Percentiles rank a stretch among this genome's conserved stretches.
Evolutionary conservation across 2,113 vertebrate genomes (phyloP).

Genomic region (Rostratula benghalensis): DNA sequence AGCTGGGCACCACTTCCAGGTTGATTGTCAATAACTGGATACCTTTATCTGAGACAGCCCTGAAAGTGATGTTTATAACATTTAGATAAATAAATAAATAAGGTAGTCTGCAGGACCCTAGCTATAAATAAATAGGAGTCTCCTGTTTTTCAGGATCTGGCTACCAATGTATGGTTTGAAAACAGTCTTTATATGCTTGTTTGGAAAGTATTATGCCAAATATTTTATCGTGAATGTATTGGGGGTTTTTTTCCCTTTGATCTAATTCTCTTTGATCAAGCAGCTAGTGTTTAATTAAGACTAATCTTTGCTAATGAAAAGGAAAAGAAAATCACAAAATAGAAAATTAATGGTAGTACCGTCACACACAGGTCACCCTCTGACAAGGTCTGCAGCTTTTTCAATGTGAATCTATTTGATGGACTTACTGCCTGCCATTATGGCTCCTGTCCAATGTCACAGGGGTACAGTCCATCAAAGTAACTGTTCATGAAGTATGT

Average conservation of each 20-base stretch:
- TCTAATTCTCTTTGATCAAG: slow-evolving; percentile 30
- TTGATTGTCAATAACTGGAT: background rate
- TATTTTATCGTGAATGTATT: background rate
- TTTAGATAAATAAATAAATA: too few relatives aligned
- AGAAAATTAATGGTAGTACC: background rate
- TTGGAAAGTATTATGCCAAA: background rate
- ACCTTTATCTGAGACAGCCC: background rate
- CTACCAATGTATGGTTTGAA: background rate
- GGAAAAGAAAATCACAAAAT: background rate
- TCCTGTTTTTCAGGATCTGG: background rate
- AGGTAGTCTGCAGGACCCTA: background rate
- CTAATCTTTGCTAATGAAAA: slow-evolving; percentile 20
- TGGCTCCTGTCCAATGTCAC: background rate
- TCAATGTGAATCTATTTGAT: background rate
- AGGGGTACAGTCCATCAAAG: slow-evolving; percentile 14
- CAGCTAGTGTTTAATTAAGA: slow-evolving; percentile 21
- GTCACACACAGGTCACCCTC: background rate
- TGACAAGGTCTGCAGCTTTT: slow-evolving; percentile 7
- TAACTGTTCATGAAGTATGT: background rate
- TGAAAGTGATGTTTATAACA: background rate
- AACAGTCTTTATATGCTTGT: background rate
- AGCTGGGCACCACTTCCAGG: background rate
- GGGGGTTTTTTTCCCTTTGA: background rate
- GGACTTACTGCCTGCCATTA: background rate
- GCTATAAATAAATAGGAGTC: background rate